Conservation (phyloP, 2,888 invertebrate genomes). For the Sclerodermus sp. region DNA sequence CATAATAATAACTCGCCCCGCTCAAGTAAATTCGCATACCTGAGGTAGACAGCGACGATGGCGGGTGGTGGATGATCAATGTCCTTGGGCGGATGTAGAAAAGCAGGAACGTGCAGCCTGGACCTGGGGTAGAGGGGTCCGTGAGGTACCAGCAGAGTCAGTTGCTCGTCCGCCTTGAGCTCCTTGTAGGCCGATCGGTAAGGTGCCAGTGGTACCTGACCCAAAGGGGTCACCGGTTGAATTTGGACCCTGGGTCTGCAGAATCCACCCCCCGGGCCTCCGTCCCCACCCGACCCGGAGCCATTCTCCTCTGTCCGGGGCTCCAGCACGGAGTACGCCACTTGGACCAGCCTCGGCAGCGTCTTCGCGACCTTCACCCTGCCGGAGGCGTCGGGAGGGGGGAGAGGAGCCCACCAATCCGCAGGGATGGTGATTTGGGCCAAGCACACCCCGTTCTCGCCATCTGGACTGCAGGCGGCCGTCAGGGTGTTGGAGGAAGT, state of each 20-base stretch:
- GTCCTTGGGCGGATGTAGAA: conserved; percentile 67
- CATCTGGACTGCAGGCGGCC: conserved; percentile 91
- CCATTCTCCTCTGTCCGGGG: conserved; percentile 67
- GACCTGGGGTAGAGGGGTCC: conserved; percentile 88
- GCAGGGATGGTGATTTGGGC: conserved; percentile 84
- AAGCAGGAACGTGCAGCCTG: conserved; percentile 87
- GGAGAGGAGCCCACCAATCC: conserved; percentile 85
- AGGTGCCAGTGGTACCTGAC: conserved; percentile 72
- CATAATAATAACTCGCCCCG: no score
- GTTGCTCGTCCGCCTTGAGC: conserved; percentile 78
- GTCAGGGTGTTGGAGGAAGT: conserved; percentile 62
- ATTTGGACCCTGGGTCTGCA: conserved; percentile 77
- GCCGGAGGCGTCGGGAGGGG: conserved; percentile 63
- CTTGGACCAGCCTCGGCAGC: conserved; percentile 75
- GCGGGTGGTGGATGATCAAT: conserved; percentile 60
- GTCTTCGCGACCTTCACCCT: conserved; percentile 59
- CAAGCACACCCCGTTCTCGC: conserved; percentile 89
- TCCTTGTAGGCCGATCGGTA: conserved; percentile 83
- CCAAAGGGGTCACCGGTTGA: conserved; percentile 63
- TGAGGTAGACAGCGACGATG: conserved; percentile 79
- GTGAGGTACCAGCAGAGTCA: conserved; percentile 84
- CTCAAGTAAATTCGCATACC: no score
- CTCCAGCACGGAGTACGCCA: conserved; percentile 88
- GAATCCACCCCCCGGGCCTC: conserved; percentile 20
- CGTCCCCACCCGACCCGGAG: conserved; percentile 20